These are phyloP conservation scores for Arremon brunneinucha DNA, from an alignment of 2,797 vertebrate species.

Conservation along the genomic window DNA sequence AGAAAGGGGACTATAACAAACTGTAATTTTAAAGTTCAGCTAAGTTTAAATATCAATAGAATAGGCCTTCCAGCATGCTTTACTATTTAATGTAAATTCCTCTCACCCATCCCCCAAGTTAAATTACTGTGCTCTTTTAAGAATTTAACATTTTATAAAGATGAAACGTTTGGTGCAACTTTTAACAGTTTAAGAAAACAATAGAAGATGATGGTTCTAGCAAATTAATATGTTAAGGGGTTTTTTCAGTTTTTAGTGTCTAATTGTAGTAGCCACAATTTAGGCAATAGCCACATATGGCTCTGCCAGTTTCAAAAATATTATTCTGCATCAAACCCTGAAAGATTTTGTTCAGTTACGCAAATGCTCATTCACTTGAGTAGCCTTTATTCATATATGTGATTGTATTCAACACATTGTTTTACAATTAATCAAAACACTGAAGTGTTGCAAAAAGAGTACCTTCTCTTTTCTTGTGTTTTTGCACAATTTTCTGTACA, in stretches of 20 bases:
- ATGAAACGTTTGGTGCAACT: background rate
- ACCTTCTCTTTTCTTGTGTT: background rate
- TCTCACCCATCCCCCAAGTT: accelerated
- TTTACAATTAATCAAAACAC: background rate
- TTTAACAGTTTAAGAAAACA: background rate
- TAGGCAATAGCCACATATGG: background rate
- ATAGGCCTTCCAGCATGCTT: background rate
- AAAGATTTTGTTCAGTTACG: background rate
- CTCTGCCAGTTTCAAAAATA: background rate
- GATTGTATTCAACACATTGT: background rate
- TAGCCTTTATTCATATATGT: background rate
- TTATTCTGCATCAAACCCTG: background rate
- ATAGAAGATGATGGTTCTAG: background rate
- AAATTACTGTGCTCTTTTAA: background rate
- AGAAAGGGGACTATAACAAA: background rate
- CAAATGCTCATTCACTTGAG: background rate
- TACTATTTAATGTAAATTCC: background rate
- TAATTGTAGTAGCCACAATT: background rate
- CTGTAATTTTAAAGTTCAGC: background rate
- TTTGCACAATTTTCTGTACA: background rate
- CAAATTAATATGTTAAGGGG: background rate
- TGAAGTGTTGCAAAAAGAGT: background rate
- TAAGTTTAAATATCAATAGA: background rate
- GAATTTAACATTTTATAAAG: background rate
- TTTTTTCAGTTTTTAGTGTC: background rate